Base-by-base conservation (phyloP, 2,113 vertebrate species). In the Ancistrus triradiatus region DNA sequence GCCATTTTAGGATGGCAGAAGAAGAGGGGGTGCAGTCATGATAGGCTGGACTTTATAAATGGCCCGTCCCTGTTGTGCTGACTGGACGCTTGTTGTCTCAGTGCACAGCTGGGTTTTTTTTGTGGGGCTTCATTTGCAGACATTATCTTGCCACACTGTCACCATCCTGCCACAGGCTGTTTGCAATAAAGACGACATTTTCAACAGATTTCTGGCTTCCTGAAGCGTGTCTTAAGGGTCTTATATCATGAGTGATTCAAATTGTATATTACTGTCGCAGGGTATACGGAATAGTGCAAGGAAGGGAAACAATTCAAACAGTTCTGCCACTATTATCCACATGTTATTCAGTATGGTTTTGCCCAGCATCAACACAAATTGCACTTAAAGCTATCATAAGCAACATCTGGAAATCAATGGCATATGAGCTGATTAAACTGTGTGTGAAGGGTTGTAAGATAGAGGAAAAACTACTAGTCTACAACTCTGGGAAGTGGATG, bases 391-490 rank as follows among this genome's bases (percentile, higher is more conserved):
- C 38, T 40, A 48, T 63, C 31, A 77, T 56, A 0, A 0, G 77
- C 68, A 27, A 58, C 50, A 56, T 31, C 47, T 50, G n/a, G 74
- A 75, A 50, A 44, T 69, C 62, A 66, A 11, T 42, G 68, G 11
- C 28, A 2, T 55, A 50, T 72, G 67, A 78, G 2, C 66, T 69
- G 63, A 62, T 59, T 73, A 64, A 64, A 65, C 14, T 48, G 11
- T 69, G 37, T 73, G 67, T 43, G 25, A 60, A 18, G 2, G 15
- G 6, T 17, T 8, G 9, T 37, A 37, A 37, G 35, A 48, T 43
- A 22, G 7, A 56, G 24, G 25, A 22, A 38, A 49, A 37, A 27
- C 18, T 22, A 14, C 38, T 40, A 59, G 22, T 31, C 31, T 59
- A 10, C 35, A 37, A 8, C 9, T 37, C 9, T 9, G 14, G 33